These are phyloP conservation scores for Pollenia labialis DNA, from an alignment of 2,888 invertebrate species.

Conservation along the genomic window DNA sequence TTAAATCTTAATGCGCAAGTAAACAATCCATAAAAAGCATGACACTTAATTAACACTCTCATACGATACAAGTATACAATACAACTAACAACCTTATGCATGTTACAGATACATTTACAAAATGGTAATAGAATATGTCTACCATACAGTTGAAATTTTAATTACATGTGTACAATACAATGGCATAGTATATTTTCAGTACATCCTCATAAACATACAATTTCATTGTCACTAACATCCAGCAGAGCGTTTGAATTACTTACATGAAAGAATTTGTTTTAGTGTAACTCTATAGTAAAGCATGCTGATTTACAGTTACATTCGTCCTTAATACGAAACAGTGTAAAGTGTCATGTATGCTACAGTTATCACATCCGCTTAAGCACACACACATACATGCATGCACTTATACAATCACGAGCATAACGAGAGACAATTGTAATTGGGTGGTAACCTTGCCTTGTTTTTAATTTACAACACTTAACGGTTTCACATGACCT, in stretches of 20 bases:
- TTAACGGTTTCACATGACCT: conserved; percentile 70
- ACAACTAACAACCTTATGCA: conserved; percentile 1
- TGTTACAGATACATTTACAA: neutral
- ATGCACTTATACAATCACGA: neutral
- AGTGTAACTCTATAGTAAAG: conserved; percentile 18
- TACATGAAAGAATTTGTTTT: neutral
- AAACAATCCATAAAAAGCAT: conserved; percentile 64
- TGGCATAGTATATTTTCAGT: conserved; percentile 19
- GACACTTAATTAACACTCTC: conserved; percentile 72
- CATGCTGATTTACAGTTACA: conserved; percentile 51
- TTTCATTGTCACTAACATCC: conserved; percentile 60
- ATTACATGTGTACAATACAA: conserved; percentile 42
- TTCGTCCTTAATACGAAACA: conserved; percentile 4
- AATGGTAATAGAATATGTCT: conserved; percentile 21
- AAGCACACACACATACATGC: neutral
- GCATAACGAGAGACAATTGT: conserved; percentile 39
- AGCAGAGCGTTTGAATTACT: conserved; percentile 28
- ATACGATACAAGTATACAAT: conserved; percentile 41
- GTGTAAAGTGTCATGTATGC: conserved; percentile 60
- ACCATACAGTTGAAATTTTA: conserved; percentile 18
- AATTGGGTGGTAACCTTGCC: conserved; percentile 65
- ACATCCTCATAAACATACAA: conserved; percentile 53
- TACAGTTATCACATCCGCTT: conserved; percentile 55
- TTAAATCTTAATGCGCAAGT: conserved; percentile 71
- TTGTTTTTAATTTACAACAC: conserved; percentile 66